A percentile compares a stretch with the other conserved stretches of the same genome.
These are phyloP conservation scores for Lypha dubia DNA, from an alignment of 2,888 invertebrate species.

Conservation along the genomic window DNA sequence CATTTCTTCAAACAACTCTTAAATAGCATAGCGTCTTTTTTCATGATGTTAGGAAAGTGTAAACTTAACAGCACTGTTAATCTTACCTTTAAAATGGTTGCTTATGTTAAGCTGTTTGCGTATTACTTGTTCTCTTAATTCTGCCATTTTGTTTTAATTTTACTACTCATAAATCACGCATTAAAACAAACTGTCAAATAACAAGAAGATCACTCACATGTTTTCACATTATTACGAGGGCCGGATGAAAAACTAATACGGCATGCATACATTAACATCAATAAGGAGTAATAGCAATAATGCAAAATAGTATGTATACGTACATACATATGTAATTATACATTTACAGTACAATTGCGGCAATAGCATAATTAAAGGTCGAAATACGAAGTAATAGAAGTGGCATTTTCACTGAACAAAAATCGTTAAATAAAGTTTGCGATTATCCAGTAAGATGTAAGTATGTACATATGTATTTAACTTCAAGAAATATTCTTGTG, in stretches of 20 bases:
- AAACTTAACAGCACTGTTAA: constrained; percentile 33
- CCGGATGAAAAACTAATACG: background rate
- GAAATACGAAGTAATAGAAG: too few species aligned
- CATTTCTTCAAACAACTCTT: constrained; percentile 36
- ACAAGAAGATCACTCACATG: constrained; percentile 61
- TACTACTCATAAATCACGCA: constrained; percentile 53
- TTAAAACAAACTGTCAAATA: constrained; percentile 66
- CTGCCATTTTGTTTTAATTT: constrained; percentile 51
- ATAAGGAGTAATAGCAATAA: too few species aligned
- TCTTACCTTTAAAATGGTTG: background rate
- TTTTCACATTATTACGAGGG: constrained; percentile 46
- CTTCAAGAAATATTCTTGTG: too few species aligned
- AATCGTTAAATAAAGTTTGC: too few species aligned
- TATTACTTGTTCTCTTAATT: constrained; percentile 52
- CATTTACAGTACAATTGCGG: too few species aligned
- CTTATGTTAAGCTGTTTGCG: constrained; percentile 15
- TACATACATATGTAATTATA: too few species aligned
- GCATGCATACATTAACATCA: too few species aligned
- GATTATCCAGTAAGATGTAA: too few species aligned
- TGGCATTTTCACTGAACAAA: too few species aligned
- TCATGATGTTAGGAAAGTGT: constrained; percentile 21
- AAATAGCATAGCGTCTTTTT: constrained; percentile 57
- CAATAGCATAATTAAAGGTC: too few species aligned
- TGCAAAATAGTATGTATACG: too few species aligned
- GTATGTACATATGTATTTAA: too few species aligned